phyloP scores from a whole-genome alignment of 2,888 invertebrate genomes.

The Capitulum mitella region DNA sequence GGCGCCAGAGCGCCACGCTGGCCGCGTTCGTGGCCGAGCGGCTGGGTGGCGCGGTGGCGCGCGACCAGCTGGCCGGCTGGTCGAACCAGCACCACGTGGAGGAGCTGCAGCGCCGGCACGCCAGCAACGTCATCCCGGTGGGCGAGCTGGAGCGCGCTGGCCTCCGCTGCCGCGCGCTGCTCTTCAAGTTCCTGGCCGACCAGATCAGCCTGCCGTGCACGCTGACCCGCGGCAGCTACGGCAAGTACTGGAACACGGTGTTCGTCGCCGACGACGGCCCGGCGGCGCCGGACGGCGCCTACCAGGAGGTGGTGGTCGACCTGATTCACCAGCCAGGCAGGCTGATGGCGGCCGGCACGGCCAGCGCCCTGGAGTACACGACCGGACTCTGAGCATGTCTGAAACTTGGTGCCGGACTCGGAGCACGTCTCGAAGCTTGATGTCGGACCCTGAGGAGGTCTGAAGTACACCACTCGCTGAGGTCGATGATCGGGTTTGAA shows the following conservation, averaged over 20 bases:
- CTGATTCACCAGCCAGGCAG: background rate
- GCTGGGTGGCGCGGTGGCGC: background rate
- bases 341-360: background rate
- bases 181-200: conserved; percentile 21
- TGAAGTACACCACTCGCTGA: too few relatives aligned
- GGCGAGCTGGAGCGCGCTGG: background rate
- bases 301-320: background rate
- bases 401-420: too few relatives aligned
- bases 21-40: background rate
- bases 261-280: background rate
- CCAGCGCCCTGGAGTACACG: background rate
- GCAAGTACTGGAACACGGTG: conserved; percentile 15
- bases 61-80: background rate
- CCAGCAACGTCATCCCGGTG: background rate
- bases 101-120: background rate
- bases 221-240: background rate
- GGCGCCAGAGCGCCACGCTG: background rate
- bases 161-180: background rate
- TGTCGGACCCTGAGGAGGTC: too few relatives aligned
- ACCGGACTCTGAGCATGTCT: background rate
- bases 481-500: too few relatives aligned
- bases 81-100: background rate
- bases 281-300: background rate
- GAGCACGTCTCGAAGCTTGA: too few relatives aligned
- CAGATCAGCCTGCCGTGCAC: conserved; percentile 6